phyloP scores from a whole-genome alignment of 2,888 invertebrate genomes.

The Augiades crinisus region DNA sequence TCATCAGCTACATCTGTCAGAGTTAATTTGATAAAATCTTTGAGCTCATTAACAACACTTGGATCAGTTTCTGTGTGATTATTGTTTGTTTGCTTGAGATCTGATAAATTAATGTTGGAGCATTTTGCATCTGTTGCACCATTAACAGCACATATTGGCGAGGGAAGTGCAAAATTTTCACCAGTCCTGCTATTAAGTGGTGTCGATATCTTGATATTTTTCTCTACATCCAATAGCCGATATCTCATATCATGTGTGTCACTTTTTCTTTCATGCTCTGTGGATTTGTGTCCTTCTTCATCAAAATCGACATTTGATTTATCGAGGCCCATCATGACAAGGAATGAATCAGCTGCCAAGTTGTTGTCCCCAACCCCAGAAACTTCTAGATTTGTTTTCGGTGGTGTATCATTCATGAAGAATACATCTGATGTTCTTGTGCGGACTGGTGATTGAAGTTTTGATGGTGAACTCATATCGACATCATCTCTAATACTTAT shows the following conservation, averaged over 20 bases:
- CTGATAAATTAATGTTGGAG: slow-evolving; percentile 43
- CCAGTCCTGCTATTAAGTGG: slow-evolving; percentile 51
- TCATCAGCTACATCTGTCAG: slow-evolving; percentile 66
- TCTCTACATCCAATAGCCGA: slow-evolving; percentile 53
- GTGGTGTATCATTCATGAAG: slow-evolving; percentile 61
- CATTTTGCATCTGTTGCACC: slow-evolving; percentile 43
- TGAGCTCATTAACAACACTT: slow-evolving; percentile 58
- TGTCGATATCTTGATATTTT: slow-evolving; percentile 68
- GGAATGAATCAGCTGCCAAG: slow-evolving; percentile 58
- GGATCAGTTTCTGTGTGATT: slow-evolving; percentile 39
- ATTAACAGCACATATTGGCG: slow-evolving; percentile 53
- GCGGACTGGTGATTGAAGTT: slow-evolving; percentile 48
- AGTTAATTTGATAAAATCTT: slow-evolving; percentile 64
- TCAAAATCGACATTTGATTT: slow-evolving; percentile 57
- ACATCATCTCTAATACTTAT: slow-evolving; percentile 67
- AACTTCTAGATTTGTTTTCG: slow-evolving; percentile 45
- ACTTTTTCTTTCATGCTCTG: slow-evolving; percentile 53
- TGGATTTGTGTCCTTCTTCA: slow-evolving; percentile 51
- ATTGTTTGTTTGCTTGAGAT: slow-evolving; percentile 41
- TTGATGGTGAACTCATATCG: slow-evolving; percentile 48
- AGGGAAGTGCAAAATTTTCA: slow-evolving; percentile 54
- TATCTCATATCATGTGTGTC: slow-evolving; percentile 51
- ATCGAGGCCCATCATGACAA: slow-evolving; percentile 68
- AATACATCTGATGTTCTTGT: slow-evolving; percentile 65
- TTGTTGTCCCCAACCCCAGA: slow-evolving; percentile 50